Percentiles rank a stretch among this genome's conserved stretches.
Conservation (phyloP, 2,113 vertebrate genomes). For the Microcebus tavaratra region DNA sequence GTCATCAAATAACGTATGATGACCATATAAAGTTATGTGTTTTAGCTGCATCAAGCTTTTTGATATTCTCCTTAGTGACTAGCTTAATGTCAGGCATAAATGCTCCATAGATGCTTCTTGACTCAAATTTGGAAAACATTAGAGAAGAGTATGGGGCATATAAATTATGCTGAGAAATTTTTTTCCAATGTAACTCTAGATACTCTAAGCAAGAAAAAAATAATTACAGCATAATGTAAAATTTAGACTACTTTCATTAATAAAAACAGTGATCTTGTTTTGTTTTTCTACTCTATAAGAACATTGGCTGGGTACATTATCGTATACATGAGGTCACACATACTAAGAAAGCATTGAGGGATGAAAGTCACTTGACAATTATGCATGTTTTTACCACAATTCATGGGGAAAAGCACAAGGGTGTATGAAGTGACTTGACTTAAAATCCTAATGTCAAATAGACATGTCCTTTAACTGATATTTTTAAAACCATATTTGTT, state of each 20-base stretch:
- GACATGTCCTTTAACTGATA: background rate
- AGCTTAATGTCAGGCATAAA: background rate
- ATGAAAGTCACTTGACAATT: too few species aligned
- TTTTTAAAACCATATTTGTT: background rate
- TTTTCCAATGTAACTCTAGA: background rate
- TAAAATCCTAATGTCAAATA: background rate
- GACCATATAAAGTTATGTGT: background rate
- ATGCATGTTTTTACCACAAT: too few species aligned
- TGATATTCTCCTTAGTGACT: background rate
- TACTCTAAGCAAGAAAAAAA: background rate
- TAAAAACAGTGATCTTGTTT: too few species aligned
- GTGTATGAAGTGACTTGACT: too few species aligned
- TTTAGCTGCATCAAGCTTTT: background rate
- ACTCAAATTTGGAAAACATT: background rate
- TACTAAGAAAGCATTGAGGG: too few species aligned
- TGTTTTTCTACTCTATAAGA: too few species aligned
- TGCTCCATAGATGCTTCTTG: background rate
- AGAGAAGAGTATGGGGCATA: background rate
- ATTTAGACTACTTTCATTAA: background rate
- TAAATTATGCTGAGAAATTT: background rate
- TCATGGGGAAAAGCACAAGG: too few species aligned
- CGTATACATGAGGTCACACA: too few species aligned
- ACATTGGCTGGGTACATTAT: too few species aligned
- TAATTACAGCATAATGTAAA: background rate
- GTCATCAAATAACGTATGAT: background rate